These are phyloP conservation scores for Sitta carolinensis DNA, from an alignment of 2,797 vertebrate genomes.

Conservation along the genomic window DNA sequence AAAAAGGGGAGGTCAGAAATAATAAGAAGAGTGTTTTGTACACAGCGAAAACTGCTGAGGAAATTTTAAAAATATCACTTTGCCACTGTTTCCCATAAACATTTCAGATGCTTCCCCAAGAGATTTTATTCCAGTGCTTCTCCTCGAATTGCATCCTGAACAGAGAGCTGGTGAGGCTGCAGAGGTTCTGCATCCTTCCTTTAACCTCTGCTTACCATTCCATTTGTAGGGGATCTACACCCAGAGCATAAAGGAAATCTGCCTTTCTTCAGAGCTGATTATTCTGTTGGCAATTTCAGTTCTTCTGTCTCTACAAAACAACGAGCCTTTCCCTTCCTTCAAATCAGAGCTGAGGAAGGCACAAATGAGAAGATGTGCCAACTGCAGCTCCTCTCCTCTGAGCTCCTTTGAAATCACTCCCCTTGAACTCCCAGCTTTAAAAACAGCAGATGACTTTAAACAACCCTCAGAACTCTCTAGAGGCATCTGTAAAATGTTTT, in stretches of 20 bases:
- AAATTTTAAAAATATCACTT: neutral
- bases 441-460: conserved; percentile 52
- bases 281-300: neutral
- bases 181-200: neutral
- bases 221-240: neutral
- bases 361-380: conserved; percentile 47
- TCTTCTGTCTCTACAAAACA: neutral
- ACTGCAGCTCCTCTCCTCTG: neutral
- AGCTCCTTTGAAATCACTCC: conserved; percentile 61
- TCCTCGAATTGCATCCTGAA: neutral
- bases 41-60: neutral
- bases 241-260: neutral
- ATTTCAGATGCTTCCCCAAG: neutral
- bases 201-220: neutral
- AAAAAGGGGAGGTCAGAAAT: no score
- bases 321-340: neutral
- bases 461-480: conserved; percentile 45
- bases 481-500: conserved; percentile 49
- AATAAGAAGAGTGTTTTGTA: neutral
- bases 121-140: neutral
- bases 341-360: neutral
- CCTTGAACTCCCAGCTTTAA: conserved; percentile 59
- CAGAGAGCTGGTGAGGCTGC: neutral
- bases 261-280: neutral
- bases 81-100: neutral